Evolutionary conservation across 1,140 invertebrate genomes (phyloP).

Genomic region (Arctopsyche grandis): DNA sequence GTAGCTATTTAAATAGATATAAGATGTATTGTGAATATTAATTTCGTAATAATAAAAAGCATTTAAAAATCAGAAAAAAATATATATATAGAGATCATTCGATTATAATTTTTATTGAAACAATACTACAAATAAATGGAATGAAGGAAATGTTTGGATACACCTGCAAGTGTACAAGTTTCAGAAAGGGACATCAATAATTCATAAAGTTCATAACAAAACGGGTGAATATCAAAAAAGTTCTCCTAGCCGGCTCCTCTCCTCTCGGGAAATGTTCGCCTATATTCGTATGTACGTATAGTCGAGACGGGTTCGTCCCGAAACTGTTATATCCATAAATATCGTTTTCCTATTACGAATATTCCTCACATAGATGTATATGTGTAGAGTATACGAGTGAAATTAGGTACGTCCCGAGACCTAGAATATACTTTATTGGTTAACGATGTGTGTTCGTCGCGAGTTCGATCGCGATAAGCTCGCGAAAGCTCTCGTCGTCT

Average conservation of each 20-base stretch:
- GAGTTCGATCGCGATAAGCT: constrained; percentile 6
- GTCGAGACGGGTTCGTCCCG: background rate
- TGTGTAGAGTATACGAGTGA: no score
- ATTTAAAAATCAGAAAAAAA: no score
- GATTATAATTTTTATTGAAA: no score
- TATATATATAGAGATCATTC: no score
- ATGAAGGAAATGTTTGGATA: background rate
- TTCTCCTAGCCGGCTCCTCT: background rate
- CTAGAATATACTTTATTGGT: no score
- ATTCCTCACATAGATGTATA: background rate
- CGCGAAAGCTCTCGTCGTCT: background rate
- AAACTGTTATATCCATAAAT: constrained; percentile 21
- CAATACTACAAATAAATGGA: background rate
- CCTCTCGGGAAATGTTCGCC: constrained; percentile 39
- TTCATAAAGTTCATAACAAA: constrained; percentile 46
- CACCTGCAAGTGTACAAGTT: constrained; percentile 30
- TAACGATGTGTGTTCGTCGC: background rate
- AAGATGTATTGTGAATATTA: no score
- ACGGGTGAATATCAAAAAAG: constrained; percentile 44
- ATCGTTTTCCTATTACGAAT: constrained; percentile 25
- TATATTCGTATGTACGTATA: constrained; percentile 4
- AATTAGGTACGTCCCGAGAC: no score
- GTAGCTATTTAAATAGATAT: no score
- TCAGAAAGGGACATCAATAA: constrained; percentile 39
- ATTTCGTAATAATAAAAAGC: no score